Conservation (phyloP, 35 echinoderm and acorn worm species). For the Nesometra sesokonis region DNA sequence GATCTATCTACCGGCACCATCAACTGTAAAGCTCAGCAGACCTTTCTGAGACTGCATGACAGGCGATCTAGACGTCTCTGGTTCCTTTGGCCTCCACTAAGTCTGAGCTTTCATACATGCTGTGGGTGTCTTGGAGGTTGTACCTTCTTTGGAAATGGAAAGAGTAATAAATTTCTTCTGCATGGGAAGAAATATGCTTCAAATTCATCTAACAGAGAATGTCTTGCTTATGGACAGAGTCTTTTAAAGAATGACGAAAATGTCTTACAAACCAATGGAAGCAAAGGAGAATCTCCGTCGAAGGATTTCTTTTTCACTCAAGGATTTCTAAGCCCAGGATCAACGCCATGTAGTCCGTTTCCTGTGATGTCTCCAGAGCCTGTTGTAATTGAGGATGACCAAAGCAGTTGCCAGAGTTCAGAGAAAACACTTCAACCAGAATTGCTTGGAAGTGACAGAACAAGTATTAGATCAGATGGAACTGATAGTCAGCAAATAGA, state of each 20-base stretch:
- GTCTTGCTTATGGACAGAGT: conserved; percentile 59
- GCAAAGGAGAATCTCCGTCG: conserved; percentile 6
- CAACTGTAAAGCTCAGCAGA: conserved; percentile 41
- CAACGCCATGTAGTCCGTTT: neutral
- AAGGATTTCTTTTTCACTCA: conserved; percentile 78
- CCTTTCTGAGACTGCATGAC: conserved; percentile 76
- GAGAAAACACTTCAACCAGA: neutral
- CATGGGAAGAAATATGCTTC: neutral
- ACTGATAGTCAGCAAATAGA: conserved; percentile 9
- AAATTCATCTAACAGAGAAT: neutral
- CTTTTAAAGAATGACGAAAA: conserved; percentile 67
- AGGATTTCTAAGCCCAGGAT: neutral
- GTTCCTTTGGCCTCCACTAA: conserved; percentile 64
- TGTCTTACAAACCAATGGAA: neutral
- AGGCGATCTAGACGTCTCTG: conserved; percentile 49
- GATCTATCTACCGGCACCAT: conserved; percentile 16
- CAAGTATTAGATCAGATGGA: conserved; percentile 50
- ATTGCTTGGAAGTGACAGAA: conserved; percentile 11
- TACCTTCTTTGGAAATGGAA: conserved; percentile 45
- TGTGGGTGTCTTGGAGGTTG: conserved; percentile 95
- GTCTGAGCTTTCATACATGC: neutral
- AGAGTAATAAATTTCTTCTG: neutral
- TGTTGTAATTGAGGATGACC: conserved; percentile 5
- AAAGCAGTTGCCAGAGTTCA: neutral
- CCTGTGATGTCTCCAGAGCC: neutral